Conservation (phyloP, 2,888 invertebrate genomes). For the Athalia rosae region DNA sequence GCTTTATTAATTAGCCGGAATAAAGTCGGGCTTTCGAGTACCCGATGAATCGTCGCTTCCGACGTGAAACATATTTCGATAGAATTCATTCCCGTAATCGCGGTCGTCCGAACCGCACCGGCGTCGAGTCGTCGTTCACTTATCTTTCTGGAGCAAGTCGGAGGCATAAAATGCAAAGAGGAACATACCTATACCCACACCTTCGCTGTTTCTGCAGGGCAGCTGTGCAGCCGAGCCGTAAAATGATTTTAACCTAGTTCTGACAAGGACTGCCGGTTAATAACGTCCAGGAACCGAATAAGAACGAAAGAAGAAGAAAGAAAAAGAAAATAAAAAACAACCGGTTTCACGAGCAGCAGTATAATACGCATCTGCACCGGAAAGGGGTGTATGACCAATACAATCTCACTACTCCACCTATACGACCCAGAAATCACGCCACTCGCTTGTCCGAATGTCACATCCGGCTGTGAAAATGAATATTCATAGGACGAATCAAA, state of each 20-base stretch:
- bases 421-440: not conserved
- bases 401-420: not conserved
- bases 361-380: not conserved
- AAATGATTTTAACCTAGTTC: slow-evolving; percentile 39
- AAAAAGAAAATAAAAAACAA: not conserved
- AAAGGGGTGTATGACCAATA: slow-evolving; percentile 26
- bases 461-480: slow-evolving; percentile 16
- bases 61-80: not conserved
- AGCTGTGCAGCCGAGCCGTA: slow-evolving; percentile 30
- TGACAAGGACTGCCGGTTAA: slow-evolving; percentile 15
- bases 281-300: slow-evolving; percentile 18
- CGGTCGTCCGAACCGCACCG: slow-evolving; percentile 8
- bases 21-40: not conserved
- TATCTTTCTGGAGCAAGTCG: slow-evolving; percentile 32
- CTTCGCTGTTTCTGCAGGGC: slow-evolving; percentile 12
- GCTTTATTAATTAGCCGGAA: too few species aligned
- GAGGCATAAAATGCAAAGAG: not conserved
- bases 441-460: not conserved
- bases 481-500: slow-evolving; percentile 9
- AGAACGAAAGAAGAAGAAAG: too few species aligned
- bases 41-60: not conserved
- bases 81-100: not conserved
- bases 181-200: not conserved
- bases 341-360: not conserved
- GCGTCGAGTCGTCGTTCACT: slow-evolving; percentile 8